Evolutionary conservation across 2,888 invertebrate species (phyloP).

Genomic region (Chydorus sphaericus): DNA sequence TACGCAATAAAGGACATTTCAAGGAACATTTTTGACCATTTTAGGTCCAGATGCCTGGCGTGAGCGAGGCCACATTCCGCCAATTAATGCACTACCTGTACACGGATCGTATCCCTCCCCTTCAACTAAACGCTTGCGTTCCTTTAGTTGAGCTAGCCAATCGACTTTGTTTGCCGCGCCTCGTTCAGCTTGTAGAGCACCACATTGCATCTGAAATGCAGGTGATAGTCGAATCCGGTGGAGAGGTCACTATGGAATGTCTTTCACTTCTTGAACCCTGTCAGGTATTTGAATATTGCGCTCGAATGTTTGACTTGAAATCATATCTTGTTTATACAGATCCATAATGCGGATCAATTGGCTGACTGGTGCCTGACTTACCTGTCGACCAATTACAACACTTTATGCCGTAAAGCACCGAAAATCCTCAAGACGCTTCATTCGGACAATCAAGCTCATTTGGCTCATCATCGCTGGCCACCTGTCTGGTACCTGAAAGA

Average conservation of each 20-base stretch:
- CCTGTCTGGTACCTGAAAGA: conserved; percentile 91
- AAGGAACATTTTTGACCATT: too few relatives aligned
- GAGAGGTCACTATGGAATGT: conserved; percentile 78
- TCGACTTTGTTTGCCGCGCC: conserved; percentile 71
- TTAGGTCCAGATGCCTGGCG: conserved; percentile 88
- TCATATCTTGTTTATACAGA: conserved; percentile 32
- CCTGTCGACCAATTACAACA: conserved; percentile 80
- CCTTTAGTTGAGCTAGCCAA: conserved; percentile 83
- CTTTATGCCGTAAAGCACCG: conserved; percentile 68
- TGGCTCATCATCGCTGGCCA: conserved; percentile 85
- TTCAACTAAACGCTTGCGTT: conserved; percentile 44
- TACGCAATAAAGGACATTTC: too few relatives aligned
- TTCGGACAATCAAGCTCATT: conserved; percentile 73
- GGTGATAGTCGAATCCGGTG: conserved; percentile 33
- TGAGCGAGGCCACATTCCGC: conserved; percentile 82
- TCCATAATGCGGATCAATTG: conserved; percentile 84
- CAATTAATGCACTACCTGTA: conserved; percentile 82
- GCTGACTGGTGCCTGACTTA: conserved; percentile 92
- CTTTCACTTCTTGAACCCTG: conserved; percentile 74
- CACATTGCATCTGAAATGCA: conserved; percentile 67
- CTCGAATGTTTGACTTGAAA: conserved; percentile 22
- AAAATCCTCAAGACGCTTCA: conserved; percentile 60
- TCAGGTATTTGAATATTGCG: conserved; percentile 52
- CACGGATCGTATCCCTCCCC: conserved; percentile 61
- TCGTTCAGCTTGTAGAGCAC: conserved; percentile 73